Evolutionary conservation across 2,888 invertebrate species (phyloP).

Genomic region (Thera obeliscata): DNA sequence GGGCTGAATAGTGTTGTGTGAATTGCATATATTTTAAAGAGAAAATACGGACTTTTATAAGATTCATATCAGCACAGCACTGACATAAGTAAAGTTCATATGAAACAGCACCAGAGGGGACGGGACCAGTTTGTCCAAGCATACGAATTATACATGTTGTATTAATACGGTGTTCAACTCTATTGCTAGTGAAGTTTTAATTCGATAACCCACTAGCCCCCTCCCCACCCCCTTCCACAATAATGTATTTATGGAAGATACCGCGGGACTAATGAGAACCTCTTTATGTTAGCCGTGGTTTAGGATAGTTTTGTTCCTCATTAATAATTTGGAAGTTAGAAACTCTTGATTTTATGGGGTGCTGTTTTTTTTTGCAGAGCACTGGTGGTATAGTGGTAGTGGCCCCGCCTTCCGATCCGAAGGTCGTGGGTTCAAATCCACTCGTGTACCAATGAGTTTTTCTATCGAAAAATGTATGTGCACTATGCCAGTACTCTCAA

Average conservation of each 20-base stretch:
- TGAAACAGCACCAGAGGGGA: slow-evolving; percentile 51
- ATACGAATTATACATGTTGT: slow-evolving; percentile 83
- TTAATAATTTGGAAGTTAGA: slow-evolving; percentile 8
- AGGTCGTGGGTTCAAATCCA: too few relatives aligned
- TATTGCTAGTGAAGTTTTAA: slow-evolving; percentile 75
- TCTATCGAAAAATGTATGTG: too few relatives aligned
- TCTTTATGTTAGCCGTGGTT: slow-evolving; percentile 65
- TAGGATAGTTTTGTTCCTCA: slow-evolving; percentile 26
- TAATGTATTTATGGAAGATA: slow-evolving; percentile 84
- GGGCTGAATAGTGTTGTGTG: too few relatives aligned
- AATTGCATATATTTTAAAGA: too few relatives aligned
- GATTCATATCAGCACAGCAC: too few relatives aligned
- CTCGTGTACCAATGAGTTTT: too few relatives aligned
- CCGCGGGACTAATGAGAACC: slow-evolving; percentile 81
- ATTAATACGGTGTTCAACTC: slow-evolving; percentile 84
- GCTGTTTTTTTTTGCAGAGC: too few relatives aligned
- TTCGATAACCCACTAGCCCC: slow-evolving; percentile 45
- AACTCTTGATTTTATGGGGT: too few relatives aligned
- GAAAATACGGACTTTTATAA: too few relatives aligned
- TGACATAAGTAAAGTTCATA: neutral
- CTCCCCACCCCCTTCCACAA: slow-evolving; percentile 54
- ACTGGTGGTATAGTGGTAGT: too few relatives aligned
- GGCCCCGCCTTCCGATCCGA: too few relatives aligned
- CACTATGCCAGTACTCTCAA: too few relatives aligned
- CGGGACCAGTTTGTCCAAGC: slow-evolving; percentile 73